Conservation (phyloP, 2,113 vertebrate species). For the Condylura cristata region DNA sequence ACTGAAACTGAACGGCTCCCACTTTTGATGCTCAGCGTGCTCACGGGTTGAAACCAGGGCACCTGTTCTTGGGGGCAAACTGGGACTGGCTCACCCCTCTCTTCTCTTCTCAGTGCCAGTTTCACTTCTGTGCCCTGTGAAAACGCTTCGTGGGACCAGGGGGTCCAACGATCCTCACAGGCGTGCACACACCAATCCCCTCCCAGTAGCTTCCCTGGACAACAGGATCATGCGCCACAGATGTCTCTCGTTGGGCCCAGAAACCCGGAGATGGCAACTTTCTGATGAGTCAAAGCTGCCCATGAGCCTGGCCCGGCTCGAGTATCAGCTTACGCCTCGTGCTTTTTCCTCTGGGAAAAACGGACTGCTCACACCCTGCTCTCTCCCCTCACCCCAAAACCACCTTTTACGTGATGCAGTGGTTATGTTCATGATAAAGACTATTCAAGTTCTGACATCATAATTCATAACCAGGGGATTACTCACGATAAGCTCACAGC, state of each 20-base stretch:
- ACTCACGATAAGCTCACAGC: constrained; percentile 30
- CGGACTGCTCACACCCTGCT: background rate
- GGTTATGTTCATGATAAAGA: constrained; percentile 27
- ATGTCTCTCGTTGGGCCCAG: background rate
- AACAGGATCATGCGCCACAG: background rate
- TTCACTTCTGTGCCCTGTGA: background rate
- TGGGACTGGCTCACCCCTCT: background rate
- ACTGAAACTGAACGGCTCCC: background rate
- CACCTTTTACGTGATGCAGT: background rate
- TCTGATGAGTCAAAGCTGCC: background rate
- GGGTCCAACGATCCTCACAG: background rate
- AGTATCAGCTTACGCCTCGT: background rate
- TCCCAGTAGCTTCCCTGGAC: background rate
- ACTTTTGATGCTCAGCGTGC: background rate
- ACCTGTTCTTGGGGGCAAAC: background rate
- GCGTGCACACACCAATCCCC: background rate
- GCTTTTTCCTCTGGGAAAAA: background rate
- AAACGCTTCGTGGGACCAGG: background rate
- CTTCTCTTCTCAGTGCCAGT: background rate
- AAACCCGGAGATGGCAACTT: background rate
- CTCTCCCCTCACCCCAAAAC: background rate
- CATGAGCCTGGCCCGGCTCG: background rate
- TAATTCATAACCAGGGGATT: background rate
- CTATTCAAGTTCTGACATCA: constrained; percentile 63
- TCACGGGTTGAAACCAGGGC: constrained; percentile 11